Base-by-base conservation (phyloP, 2,797 vertebrate species). In the Bryconaethiops microstoma region DNA sequence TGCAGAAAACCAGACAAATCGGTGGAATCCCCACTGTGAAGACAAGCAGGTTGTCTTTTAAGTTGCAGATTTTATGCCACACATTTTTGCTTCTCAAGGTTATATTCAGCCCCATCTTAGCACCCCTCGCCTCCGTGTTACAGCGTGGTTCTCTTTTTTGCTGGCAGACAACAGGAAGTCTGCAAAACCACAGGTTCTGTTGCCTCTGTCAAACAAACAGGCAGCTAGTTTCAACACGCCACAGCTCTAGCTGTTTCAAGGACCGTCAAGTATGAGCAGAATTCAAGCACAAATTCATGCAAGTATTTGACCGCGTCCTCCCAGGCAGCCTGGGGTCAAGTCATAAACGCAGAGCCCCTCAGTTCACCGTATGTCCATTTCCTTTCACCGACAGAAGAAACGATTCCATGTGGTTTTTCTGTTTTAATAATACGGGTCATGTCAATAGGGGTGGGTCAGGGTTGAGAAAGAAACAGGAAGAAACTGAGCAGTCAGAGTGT, bases 121-220 rank as follows among this genome's bases (percentile, higher is more conserved):
- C 70, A 54, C 62, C 48, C 48, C 74, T 80, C 74, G 77, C 68
- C 48, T 17, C 21, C 42, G 65, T 65, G 35, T 73, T 42, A n/a
- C 29, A 57, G 4, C 88, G 84, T 80, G 88, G 91, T 94, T 94
- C 92, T 94, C 86, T 92, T 92, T 93, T 88, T 83, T 90, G 90
- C 84, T 89, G 81, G 82, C 75, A 90, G 90, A 95, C 93, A 95
- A 95, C 94, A 95, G 94, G 94, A 95, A 93, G 90, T 92, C 89
- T 86, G 90, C 88, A 88, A 93, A 95, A 94, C 94, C 94, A 90
- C 94, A 93, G 83, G 73, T 81, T 88, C 86, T 72, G 75, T 86
- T 80, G 75, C 80, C 59, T 74, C 81, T 86, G 84, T 92, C 87
- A 89, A 87, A 91, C 84, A 87, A 85, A 90, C 88, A 77, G 85